Evolutionary conservation across 2,888 invertebrate genomes (phyloP).

Genomic region (Lepeophtheirus nordmannii): DNA sequence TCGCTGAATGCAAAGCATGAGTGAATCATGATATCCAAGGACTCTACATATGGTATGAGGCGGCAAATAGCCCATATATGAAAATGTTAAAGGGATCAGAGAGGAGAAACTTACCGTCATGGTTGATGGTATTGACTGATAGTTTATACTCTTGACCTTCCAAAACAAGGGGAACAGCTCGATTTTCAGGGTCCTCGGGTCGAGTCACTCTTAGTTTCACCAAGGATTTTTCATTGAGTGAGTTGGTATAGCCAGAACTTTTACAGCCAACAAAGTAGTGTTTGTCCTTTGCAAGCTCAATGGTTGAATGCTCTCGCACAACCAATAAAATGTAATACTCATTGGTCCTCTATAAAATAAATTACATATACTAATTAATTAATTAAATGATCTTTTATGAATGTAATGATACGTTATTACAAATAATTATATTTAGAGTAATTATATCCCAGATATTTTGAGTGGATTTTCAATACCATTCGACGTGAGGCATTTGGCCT

Average conservation of each 20-base stretch:
- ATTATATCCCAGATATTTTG: too few relatives aligned
- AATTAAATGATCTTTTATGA: too few relatives aligned
- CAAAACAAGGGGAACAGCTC: background rate
- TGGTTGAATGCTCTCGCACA: conserved; percentile 69
- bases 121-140: conserved; percentile 4
- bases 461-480: too few relatives aligned
- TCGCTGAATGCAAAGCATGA: conserved; percentile 22
- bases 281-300: conserved; percentile 81
- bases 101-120: conserved; percentile 6
- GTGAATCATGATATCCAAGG: conserved; percentile 11
- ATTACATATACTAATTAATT: background rate
- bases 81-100: background rate
- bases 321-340: conserved; percentile 71
- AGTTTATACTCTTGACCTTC: conserved; percentile 16
- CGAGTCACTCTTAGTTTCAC: conserved; percentile 16
- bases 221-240: conserved; percentile 36
- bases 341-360: conserved; percentile 49
- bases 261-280: conserved; percentile 86
- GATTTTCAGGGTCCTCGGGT: background rate
- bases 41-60: conserved; percentile 1
- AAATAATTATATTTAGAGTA: background rate
- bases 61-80: too few relatives aligned
- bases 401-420: background rate
- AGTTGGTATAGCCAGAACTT: conserved; percentile 67
- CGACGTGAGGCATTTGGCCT: background rate